Evolutionary conservation across 2,797 vertebrate genomes (phyloP), one percentile per base, ranked within the genome.

Genomic region (Danio jaintianensis): DNA sequence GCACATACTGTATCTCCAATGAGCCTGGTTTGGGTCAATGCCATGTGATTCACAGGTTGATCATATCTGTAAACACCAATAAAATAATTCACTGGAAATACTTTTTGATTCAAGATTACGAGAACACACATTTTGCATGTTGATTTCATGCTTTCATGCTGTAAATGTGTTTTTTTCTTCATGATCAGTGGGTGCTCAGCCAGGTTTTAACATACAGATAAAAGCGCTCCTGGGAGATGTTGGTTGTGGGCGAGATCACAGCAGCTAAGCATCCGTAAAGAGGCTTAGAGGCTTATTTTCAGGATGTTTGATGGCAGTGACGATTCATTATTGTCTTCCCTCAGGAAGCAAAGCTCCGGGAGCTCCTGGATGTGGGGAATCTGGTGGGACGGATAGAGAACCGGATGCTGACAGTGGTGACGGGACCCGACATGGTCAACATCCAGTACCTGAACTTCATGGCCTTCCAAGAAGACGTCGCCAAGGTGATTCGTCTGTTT

Each of bases 391-490:
- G 96, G 7, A 93, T 99, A 70, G 98, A 99, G 88, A 96, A 95
- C 83, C 95, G 96, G 69, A 97, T 98, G 96, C 92, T 99, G 81
- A 99, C 97, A 0, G 96, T 99, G 84, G 96, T 98, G 36, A 97
- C 97, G 0, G 98, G 97, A 0, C 96, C 96, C 0, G 98, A 99
- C 88, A 91, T 97, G 15, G 97, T 98, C 50, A 99, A 99, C 82
- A 96, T 98, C 79, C 97, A 95, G 10, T 97, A 97, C 92, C 90
- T 99, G 82, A 99, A 97, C 89, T 96, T 99, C 85, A 96, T 99
- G 84, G 97, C 98, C 2, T 94, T 96, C 78, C 97, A 99, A 83
- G 98, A 99, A 89, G 97, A 99, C 0, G 96, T 98, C 70, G 97
- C 97, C 18, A 99, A 98, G 97, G 98, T 99, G 96, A 97, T 53